Evolutionary conservation across 2,113 vertebrate genomes (phyloP).

Genomic region (Microtus montanus): DNA sequence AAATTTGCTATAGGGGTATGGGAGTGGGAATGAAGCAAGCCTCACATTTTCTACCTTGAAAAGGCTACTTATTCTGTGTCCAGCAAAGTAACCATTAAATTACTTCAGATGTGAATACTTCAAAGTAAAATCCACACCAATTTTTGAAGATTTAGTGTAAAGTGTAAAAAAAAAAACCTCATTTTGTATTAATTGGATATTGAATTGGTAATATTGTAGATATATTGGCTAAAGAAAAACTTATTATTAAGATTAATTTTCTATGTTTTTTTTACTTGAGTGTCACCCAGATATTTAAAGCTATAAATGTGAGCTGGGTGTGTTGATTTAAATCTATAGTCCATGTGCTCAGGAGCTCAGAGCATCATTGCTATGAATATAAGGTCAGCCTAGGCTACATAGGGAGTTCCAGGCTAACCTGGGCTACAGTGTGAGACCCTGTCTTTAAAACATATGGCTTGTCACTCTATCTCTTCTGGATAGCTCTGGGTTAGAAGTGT

Average conservation of each 20-base stretch:
- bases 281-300: neutral
- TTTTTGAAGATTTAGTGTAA: conserved; percentile 41
- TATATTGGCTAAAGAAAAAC: conserved; percentile 1
- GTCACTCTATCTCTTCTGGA: neutral
- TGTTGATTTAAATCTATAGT: neutral
- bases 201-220: conserved; percentile 9
- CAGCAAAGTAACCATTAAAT: neutral
- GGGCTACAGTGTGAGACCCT: neutral
- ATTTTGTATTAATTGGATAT: conserved; percentile 31
- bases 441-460: neutral
- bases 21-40: conserved; percentile 20
- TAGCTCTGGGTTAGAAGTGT: conserved; percentile 29
- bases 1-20: neutral
- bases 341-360: neutral
- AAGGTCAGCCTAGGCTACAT: neutral
- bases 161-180: neutral
- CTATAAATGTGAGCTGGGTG: neutral
- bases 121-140: neutral
- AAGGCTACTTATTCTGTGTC: neutral
- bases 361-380: neutral
- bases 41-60: conserved; percentile 33
- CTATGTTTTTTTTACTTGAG: neutral
- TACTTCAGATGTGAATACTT: neutral
- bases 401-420: neutral
- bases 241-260: conserved; percentile 19